Percentiles rank a stretch among this genome's conserved stretches.
Conservation (phyloP, 2,797 vertebrate genomes). For the Squalus acanthias region DNA sequence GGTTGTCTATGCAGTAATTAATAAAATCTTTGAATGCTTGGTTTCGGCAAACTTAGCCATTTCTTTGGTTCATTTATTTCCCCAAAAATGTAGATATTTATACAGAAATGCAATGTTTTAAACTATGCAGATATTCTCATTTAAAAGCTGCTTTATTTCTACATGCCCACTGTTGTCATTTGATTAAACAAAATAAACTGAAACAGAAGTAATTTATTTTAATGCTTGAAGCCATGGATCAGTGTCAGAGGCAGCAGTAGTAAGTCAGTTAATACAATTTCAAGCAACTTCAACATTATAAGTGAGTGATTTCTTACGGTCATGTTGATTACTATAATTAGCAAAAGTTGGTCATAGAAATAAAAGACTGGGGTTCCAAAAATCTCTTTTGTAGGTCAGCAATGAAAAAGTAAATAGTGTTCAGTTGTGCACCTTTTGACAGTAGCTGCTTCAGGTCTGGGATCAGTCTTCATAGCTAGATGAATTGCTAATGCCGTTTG, state of each 20-base stretch:
- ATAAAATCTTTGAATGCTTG: not conserved
- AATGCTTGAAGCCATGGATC: not conserved
- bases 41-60: not conserved
- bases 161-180: not conserved
- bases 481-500: constrained; percentile 86
- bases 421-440: constrained; percentile 77
- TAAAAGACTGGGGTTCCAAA: not conserved
- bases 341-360: not conserved
- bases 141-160: not conserved
- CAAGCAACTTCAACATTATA: not conserved
- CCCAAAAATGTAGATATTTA: not conserved
- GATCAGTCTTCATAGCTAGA: constrained; percentile 93
- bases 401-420: not conserved
- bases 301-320: not conserved
- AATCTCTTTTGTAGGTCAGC: not conserved
- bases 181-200: no score
- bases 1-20: not conserved
- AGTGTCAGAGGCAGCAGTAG: not conserved
- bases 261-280: not conserved
- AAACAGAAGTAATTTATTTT: not conserved
- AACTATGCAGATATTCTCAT: not conserved
- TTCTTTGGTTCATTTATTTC: not conserved
- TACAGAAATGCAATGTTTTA: not conserved
- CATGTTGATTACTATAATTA: not conserved
- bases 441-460: constrained; percentile 84